Evolutionary conservation across 2,113 vertebrate genomes (phyloP).

Genomic region (Dermatemys mawii): DNA sequence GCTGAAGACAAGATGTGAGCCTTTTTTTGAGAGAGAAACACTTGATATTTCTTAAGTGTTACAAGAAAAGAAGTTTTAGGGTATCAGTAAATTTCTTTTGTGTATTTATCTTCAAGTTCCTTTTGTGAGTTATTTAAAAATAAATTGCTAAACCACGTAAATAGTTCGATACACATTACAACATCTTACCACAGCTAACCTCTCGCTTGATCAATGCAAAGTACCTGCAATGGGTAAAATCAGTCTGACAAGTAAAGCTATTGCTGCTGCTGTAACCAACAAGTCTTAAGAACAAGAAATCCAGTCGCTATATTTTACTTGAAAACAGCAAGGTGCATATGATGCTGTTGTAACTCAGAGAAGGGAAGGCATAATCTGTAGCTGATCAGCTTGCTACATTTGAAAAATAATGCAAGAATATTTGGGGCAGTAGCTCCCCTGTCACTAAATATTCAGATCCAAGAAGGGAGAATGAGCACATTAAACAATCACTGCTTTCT

Average conservation of each 20-base stretch:
- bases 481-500: not conserved
- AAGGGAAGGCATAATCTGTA: not conserved
- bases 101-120: not conserved
- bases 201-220: not conserved
- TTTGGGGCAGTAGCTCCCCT: not conserved
- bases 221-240: fast-evolving
- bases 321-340: not conserved
- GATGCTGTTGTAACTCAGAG: not conserved
- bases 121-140: not conserved
- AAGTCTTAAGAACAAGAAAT: not conserved
- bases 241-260: not conserved
- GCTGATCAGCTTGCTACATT: not conserved
- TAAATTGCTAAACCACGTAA: not conserved
- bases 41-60: too few relatives aligned
- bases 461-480: not conserved
- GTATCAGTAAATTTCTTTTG: not conserved
- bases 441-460: not conserved
- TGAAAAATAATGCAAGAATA: not conserved
- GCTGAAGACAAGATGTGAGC: not conserved
- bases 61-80: too few relatives aligned
- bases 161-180: not conserved
- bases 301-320: not conserved
- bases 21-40: not conserved
- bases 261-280: not conserved
- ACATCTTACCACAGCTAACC: not conserved